These are phyloP conservation scores for Melanotaenia nigrans DNA, from an alignment of 2,797 vertebrate species.

Conservation along the genomic window DNA sequence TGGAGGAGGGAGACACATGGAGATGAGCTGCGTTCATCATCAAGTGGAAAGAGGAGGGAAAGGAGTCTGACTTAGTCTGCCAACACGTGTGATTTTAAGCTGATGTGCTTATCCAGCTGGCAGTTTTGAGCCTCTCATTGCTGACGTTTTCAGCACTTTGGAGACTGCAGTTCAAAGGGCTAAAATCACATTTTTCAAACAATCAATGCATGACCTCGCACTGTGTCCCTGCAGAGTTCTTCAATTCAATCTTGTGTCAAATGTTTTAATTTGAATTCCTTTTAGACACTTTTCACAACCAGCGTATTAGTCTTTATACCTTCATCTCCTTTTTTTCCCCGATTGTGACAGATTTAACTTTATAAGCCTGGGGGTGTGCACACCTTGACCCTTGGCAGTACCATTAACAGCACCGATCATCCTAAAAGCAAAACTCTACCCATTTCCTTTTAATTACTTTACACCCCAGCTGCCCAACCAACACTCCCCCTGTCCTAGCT, in stretches of 20 bases:
- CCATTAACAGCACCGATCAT: constrained; percentile 27
- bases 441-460: constrained; percentile 61
- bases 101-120: constrained; percentile 39
- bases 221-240: background rate
- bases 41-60: constrained; percentile 31
- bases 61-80: constrained; percentile 9
- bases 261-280: background rate
- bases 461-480: constrained; percentile 58
- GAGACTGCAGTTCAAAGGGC: constrained; percentile 17
- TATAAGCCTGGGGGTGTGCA: constrained; percentile 24
- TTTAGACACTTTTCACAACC: background rate
- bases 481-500: constrained; percentile 20
- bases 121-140: constrained; percentile 10
- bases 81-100: constrained; percentile 26
- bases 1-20: constrained; percentile 26
- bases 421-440: constrained; percentile 21
- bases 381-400: constrained; percentile 23
- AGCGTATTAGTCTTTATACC: background rate
- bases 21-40: constrained; percentile 51
- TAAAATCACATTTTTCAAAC: constrained; percentile 17
- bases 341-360: constrained; percentile 7
- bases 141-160: constrained; percentile 6
- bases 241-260: background rate
- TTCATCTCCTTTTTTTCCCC: background rate
- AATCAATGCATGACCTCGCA: background rate